Percentiles rank a stretch among this genome's conserved stretches.
phyloP scores from a whole-genome alignment of 2,888 invertebrate genomes.

The Harpalus rufipes region DNA sequence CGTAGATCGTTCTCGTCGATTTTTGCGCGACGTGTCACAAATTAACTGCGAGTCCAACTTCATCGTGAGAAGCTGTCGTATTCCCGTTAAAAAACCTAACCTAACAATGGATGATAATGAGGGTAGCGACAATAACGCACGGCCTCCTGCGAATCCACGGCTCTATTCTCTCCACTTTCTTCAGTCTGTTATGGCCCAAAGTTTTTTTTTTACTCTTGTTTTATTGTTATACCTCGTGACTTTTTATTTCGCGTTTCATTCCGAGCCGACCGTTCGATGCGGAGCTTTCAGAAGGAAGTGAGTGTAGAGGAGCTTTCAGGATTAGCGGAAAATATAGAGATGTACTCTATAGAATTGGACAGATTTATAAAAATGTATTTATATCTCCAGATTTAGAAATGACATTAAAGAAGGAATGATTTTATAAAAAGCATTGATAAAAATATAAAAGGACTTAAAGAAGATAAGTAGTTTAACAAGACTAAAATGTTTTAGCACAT shows the following conservation, averaged over 20 bases:
- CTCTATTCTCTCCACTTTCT: conserved; percentile 58
- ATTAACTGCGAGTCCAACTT: neutral
- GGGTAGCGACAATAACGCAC: conserved; percentile 44
- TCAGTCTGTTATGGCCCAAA: conserved; percentile 59
- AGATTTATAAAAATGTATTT: conserved; percentile 62
- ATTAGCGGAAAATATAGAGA: conserved; percentile 64
- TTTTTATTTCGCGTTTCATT: conserved; percentile 65
- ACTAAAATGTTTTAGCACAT: no score
- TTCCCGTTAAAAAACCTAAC: conserved; percentile 24
- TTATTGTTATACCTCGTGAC: conserved; percentile 65
- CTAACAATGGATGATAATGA: conserved; percentile 35
- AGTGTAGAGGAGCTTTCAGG: conserved; percentile 52
- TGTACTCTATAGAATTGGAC: conserved; percentile 57
- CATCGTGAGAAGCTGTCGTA: conserved; percentile 31
- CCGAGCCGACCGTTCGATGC: conserved; percentile 29
- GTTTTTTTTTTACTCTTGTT: conserved; percentile 63
- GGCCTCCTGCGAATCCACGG: conserved; percentile 41
- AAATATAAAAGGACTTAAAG: neutral
- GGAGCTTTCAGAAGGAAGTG: conserved; percentile 57
- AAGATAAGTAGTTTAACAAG: no score
- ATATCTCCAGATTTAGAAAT: conserved; percentile 51
- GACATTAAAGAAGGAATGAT: conserved; percentile 38
- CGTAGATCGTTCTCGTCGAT: neutral
- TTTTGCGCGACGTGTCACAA: neutral
- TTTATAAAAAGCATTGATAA: neutral